These are phyloP conservation scores for Chalcosyrphus nemorum DNA, from an alignment of 2,888 invertebrate species.

Conservation along the genomic window DNA sequence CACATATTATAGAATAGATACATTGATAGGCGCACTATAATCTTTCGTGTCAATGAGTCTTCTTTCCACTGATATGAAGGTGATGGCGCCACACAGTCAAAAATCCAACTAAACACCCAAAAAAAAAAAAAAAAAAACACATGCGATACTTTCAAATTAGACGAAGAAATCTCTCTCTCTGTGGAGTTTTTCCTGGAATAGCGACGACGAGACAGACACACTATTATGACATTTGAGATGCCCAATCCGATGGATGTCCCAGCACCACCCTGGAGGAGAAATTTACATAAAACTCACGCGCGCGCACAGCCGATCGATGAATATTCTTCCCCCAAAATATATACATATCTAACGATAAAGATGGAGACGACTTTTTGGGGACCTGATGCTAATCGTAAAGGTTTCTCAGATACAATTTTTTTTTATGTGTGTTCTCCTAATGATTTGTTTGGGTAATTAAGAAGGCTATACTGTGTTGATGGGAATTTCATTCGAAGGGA, in stretches of 20 bases:
- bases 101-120: constrained; percentile 22
- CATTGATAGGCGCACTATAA: constrained; percentile 63
- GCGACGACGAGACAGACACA: constrained; percentile 59
- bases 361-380: constrained; percentile 33
- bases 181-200: constrained; percentile 65
- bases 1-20: constrained; percentile 24
- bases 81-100: constrained; percentile 67
- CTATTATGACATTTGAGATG: constrained; percentile 71
- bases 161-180: constrained; percentile 17
- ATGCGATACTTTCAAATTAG: constrained; percentile 44
- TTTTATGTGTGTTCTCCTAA: constrained; percentile 19
- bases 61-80: constrained; percentile 55
- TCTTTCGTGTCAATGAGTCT: constrained; percentile 62
- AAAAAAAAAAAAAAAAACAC: too few relatives aligned
- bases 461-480: constrained; percentile 43
- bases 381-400: constrained; percentile 53
- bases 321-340: constrained; percentile 5
- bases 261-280: constrained; percentile 62
- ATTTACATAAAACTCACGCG: constrained; percentile 70
- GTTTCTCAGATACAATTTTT: constrained; percentile 46
- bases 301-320: constrained; percentile 40
- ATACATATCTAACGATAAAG: not conserved
- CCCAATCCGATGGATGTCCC: constrained; percentile 66
- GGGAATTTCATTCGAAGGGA: constrained; percentile 5
- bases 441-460: constrained; percentile 72